phyloP scores from a whole-genome alignment of 2,113 vertebrate species.

The Malurus elegans region DNA sequence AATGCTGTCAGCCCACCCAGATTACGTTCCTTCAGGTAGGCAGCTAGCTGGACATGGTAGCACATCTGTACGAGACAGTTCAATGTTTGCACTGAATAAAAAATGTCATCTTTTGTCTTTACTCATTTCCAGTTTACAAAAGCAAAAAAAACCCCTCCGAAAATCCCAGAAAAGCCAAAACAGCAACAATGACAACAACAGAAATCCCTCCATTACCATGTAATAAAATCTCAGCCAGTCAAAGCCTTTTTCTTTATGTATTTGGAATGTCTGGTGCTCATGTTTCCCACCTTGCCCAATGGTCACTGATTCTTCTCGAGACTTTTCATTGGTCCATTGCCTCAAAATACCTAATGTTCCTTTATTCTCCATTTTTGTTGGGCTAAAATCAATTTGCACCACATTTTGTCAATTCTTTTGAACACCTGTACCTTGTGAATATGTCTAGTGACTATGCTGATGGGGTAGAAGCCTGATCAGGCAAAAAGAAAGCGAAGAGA shows the following conservation, averaged over 20 bases:
- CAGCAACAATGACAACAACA: neutral
- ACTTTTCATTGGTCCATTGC: neutral
- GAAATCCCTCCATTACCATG: neutral
- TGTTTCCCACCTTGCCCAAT: neutral
- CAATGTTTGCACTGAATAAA: neutral
- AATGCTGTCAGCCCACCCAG: neutral
- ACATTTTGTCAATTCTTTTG: neutral
- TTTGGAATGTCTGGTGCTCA: neutral
- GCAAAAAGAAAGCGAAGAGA: neutral
- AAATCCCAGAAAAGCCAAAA: neutral
- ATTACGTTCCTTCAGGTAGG: neutral
- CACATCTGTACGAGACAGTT: neutral
- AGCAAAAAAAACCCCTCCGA: rapidly evolving
- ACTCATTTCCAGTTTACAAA: neutral
- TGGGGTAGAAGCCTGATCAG: neutral
- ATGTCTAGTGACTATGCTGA: neutral
- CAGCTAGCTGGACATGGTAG: neutral
- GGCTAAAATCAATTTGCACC: neutral
- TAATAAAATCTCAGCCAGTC: neutral
- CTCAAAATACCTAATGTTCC: neutral
- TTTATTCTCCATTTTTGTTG: neutral
- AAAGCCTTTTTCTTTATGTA: neutral
- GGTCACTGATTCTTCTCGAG: neutral
- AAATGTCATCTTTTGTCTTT: neutral
- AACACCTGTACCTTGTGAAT: neutral